Conservation (phyloP, 1,140 invertebrate genomes). For the Portunus trituberculatus region DNA sequence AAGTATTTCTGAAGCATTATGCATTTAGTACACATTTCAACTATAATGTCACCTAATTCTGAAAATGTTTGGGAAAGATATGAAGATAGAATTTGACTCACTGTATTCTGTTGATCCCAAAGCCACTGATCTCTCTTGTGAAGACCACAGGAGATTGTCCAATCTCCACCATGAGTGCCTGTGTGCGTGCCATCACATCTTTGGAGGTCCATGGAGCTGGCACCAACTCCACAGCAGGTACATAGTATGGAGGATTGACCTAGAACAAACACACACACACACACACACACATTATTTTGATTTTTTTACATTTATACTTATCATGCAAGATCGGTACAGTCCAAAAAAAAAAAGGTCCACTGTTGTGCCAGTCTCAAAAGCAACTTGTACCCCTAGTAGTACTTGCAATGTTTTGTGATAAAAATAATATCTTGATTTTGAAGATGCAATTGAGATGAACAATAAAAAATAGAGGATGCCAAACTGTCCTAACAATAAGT, state of each 20-base stretch:
- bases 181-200: slow-evolving; percentile 86
- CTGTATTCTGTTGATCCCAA: slow-evolving; percentile 96
- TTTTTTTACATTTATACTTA: too few species aligned
- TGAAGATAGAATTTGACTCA: slow-evolving; percentile 80
- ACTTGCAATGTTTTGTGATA: too few species aligned
- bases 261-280: slow-evolving; percentile 78
- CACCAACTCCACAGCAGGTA: slow-evolving; percentile 95
- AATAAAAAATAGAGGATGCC: too few species aligned
- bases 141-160: slow-evolving; percentile 94
- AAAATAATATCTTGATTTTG: too few species aligned
- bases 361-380: too few species aligned
- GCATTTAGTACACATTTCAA: too few species aligned
- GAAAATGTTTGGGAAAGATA: neutral
- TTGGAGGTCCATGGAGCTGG: slow-evolving; percentile 91
- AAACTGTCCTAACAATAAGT: too few species aligned
- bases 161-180: slow-evolving; percentile 91
- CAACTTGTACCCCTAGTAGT: too few species aligned
- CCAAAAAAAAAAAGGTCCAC: neutral
- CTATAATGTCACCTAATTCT: neutral
- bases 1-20: too few species aligned
- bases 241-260: slow-evolving; percentile 97
- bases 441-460: too few species aligned
- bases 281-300: too few species aligned
- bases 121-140: slow-evolving; percentile 93
- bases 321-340: too few species aligned